A percentile compares a stretch with the other conserved stretches of the same genome.
These are phyloP conservation scores for Jordanella pulchra DNA, from an alignment of 2,797 vertebrate genomes.

Conservation along the genomic window DNA sequence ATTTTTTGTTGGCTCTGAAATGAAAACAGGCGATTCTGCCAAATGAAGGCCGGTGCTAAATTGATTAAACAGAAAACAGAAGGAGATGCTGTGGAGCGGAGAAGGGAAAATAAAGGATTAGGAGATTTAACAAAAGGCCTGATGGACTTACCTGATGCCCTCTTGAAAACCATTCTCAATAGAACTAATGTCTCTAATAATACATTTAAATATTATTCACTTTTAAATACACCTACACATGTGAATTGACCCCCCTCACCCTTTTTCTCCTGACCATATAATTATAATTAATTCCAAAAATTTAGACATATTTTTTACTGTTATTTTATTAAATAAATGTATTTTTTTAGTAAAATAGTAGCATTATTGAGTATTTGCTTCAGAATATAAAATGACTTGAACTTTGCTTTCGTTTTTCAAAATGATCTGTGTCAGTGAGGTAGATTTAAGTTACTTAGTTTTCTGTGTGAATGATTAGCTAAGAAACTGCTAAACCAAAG, in stretches of 20 bases:
- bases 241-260: not conserved
- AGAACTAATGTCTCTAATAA: not conserved
- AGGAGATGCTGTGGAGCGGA: not conserved
- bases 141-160: constrained; percentile 14
- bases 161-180: constrained; percentile 16
- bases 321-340: too few species aligned
- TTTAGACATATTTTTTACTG: constrained; percentile 5
- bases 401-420: not conserved
- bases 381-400: constrained; percentile 1
- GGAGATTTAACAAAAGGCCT: constrained; percentile 30
- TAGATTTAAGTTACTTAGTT: not conserved
- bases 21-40: constrained; percentile 47
- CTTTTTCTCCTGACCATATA: not conserved
- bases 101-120: constrained; percentile 19
- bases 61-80: constrained; percentile 48
- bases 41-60: constrained; percentile 46
- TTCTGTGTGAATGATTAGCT: not conserved
- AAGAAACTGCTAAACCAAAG: too few species aligned
- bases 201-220: not conserved
- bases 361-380: too few species aligned
- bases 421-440: not conserved
- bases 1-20: constrained; percentile 15
- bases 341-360: too few species aligned
- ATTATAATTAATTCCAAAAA: not conserved
- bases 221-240: constrained; percentile 16